Evolutionary conservation across 2,113 vertebrate genomes (phyloP).

Genomic region (Podarcis cretensis): DNA sequence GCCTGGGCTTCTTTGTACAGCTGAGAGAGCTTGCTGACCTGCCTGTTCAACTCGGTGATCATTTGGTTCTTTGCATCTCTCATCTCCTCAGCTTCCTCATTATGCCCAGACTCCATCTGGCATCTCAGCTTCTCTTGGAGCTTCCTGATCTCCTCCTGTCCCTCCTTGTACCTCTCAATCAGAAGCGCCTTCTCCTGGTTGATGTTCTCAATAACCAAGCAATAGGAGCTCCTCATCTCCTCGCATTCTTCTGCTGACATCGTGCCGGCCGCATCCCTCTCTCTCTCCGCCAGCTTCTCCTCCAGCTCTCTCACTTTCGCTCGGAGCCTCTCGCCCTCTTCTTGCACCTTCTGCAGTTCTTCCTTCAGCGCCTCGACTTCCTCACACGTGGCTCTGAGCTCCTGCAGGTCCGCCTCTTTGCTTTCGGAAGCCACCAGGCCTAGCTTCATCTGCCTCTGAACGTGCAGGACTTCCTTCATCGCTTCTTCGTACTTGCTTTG

Average conservation of each 20-base stretch:
- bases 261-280: constrained; percentile 47
- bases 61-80: constrained; percentile 81
- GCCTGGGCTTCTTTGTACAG: constrained; percentile 91
- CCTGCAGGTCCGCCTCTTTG: constrained; percentile 64
- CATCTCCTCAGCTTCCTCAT: constrained; percentile 85
- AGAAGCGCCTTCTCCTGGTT: constrained; percentile 84
- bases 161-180: constrained; percentile 86
- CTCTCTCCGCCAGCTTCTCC: constrained; percentile 76
- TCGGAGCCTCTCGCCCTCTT: constrained; percentile 78
- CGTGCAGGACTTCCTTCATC: constrained; percentile 79
- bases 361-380: constrained; percentile 82
- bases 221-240: constrained; percentile 80
- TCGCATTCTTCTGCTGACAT: constrained; percentile 77
- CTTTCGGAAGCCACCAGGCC: constrained; percentile 64
- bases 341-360: constrained; percentile 76
- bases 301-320: constrained; percentile 82
- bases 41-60: constrained; percentile 86
- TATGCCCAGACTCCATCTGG: constrained; percentile 79
- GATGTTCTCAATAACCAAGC: constrained; percentile 78
- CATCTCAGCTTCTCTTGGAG: constrained; percentile 86
- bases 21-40: constrained; percentile 88
- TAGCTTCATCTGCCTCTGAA: constrained; percentile 75
- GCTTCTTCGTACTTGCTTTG: constrained; percentile 83
- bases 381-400: constrained; percentile 58
- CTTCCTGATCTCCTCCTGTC: constrained; percentile 89